These are phyloP conservation scores for Apamea crenata DNA, from an alignment of 2,888 invertebrate genomes.

Conservation along the genomic window DNA sequence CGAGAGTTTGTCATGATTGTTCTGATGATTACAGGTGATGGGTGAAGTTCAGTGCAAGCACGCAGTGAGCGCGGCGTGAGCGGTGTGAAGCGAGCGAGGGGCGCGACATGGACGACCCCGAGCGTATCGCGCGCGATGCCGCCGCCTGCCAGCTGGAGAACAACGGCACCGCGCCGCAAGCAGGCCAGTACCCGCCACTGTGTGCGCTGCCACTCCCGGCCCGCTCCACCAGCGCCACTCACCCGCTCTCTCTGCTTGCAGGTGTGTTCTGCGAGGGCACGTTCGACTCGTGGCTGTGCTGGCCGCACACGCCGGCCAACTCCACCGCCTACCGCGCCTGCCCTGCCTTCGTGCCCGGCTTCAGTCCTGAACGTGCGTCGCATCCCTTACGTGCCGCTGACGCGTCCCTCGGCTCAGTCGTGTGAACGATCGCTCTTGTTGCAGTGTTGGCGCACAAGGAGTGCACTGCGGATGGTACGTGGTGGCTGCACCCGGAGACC, in stretches of 20 bases:
- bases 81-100: constrained; percentile 10
- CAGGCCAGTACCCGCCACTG: constrained; percentile 71
- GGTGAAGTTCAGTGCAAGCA: background rate
- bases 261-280: constrained; percentile 92
- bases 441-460: constrained; percentile 95
- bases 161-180: constrained; percentile 76
- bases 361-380: constrained; percentile 92
- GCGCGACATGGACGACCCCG: constrained; percentile 81
- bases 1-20: constrained; percentile 9
- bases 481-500: constrained; percentile 95
- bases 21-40: constrained; percentile 38
- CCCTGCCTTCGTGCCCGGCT: constrained; percentile 94
- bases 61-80: constrained; percentile 12
- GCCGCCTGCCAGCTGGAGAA: constrained; percentile 75
- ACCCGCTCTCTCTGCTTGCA: constrained; percentile 70
- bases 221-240: background rate
- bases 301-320: constrained; percentile 93
- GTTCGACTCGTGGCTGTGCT: constrained; percentile 96
- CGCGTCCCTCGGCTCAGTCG: background rate
- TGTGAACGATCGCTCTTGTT: constrained; percentile 36
- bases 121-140: constrained; percentile 79
- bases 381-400: too few relatives aligned
- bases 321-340: constrained; percentile 92
- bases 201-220: constrained; percentile 61
- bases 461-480: constrained; percentile 94